Percentiles rank a stretch among this genome's conserved stretches.
Evolutionary conservation across 1,140 invertebrate species (phyloP).

Genomic region (Conus ventricosus): DNA sequence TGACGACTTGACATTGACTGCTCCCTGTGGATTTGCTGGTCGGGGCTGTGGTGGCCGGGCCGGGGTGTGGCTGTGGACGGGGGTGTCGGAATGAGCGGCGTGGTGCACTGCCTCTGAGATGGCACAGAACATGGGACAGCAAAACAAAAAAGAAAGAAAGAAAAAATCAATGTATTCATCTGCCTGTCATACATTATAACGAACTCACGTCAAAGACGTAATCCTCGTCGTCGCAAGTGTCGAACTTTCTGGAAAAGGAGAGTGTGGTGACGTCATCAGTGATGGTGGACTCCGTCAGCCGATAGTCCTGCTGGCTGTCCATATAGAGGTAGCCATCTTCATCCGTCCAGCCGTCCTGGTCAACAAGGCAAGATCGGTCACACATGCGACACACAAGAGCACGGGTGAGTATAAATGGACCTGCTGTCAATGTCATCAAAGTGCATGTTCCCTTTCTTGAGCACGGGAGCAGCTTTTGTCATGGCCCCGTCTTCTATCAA

Average conservation of each 20-base stretch:
- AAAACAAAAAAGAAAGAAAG: not conserved
- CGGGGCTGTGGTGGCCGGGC: too few relatives aligned
- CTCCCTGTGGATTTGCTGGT: too few relatives aligned
- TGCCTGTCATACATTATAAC: not conserved
- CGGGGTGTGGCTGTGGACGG: too few relatives aligned
- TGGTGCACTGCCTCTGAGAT: too few relatives aligned
- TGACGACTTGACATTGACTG: too few relatives aligned
- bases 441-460: too few relatives aligned
- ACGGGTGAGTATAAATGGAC: too few relatives aligned
- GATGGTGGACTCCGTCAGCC: constrained; percentile 73
- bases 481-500: too few relatives aligned
- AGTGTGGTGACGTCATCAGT: constrained; percentile 74
- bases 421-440: too few relatives aligned
- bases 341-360: constrained; percentile 86
- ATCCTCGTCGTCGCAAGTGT: constrained; percentile 93
- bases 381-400: not conserved
- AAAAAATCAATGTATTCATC: too few relatives aligned
- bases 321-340: constrained; percentile 80
- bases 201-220: constrained; percentile 87
- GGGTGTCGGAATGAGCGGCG: too few relatives aligned
- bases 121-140: not conserved
- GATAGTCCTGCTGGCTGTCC: constrained; percentile 88
- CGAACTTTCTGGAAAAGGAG: constrained; percentile 86
- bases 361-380: not conserved
- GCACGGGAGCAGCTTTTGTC: too few relatives aligned